Evolutionary conservation across 2,888 invertebrate species (phyloP), one percentile per base, ranked within the genome.

Genomic region (Pandemis heparana): DNA sequence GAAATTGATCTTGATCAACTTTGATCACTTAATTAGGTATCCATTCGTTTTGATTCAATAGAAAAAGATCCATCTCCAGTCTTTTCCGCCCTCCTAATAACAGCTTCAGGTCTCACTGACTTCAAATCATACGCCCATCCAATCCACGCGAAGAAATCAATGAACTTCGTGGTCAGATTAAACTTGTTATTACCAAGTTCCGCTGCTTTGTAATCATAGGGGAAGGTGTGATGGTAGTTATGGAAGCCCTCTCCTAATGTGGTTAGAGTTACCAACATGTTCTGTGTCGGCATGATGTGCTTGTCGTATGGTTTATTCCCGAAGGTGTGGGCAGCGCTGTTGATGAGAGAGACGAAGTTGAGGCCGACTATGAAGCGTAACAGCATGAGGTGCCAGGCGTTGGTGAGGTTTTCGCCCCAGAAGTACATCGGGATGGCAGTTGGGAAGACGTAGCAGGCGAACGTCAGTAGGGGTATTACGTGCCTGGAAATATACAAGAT

Each of bases 301-400:
- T 95, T 96, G 88, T 99, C 99, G 88, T 98, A 99, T 1, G 99
- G 98, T 82, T 96, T 97, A 86, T 96, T 97, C 77, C 99, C 99
- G 94, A 97, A 98, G 81, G 97, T 96, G 86, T 99, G 99, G 0
- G 99, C 98, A 1, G 97, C 97, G 81, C 98, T 98, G 91, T 99
- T 99, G 6, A 99, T 98, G 76, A 97, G 93, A 98, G 98, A 99
- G 0, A 99, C 99, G 46, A 96, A 95, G 87, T 99, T 97, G 78
- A 99, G 95, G 0, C 96, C 96, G 38, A 96, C 78, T 0, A 96
- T 96, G 88, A 98, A 99, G 66, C 98, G 96, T 70, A 97, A 91
- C 71, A 98, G 94, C 2, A 96, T 96, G 18, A 96, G 95, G 86
- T 97, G 97, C 95, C 97, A 98, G 0, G 98, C 95, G 70, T 96